A percentile compares a stretch with the other conserved stretches of the same genome.
Evolutionary conservation across 2,113 vertebrate species (phyloP).

Genomic region (Oenanthe oenanthe): DNA sequence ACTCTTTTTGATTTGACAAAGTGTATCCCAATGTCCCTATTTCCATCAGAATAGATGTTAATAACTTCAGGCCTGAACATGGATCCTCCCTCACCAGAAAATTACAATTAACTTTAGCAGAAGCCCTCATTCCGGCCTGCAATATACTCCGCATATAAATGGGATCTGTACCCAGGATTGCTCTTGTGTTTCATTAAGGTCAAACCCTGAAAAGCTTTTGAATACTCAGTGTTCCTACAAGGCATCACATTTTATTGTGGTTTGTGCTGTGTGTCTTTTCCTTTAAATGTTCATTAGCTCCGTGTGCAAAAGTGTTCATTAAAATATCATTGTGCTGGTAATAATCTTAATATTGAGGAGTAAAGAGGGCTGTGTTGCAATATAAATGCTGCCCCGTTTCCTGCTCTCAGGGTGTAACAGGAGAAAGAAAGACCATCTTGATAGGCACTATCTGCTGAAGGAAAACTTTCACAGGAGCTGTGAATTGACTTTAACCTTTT

Average conservation of each 20-base stretch:
- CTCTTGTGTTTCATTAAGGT: background rate
- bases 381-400: background rate
- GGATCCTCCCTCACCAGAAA: background rate
- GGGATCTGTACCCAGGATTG: background rate
- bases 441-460: slow-evolving; percentile 33
- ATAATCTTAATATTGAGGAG: background rate
- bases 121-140: background rate
- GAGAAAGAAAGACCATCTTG: slow-evolving; percentile 16
- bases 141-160: background rate
- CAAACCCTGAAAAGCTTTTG: slow-evolving; percentile 19
- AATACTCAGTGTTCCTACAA: background rate
- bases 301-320: background rate
- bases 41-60: slow-evolving; percentile 27
- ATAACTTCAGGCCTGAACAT: slow-evolving; percentile 33
- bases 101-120: background rate
- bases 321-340: background rate
- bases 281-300: background rate
- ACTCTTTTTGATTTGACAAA: background rate
- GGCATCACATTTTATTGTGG: background rate
- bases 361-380: background rate
- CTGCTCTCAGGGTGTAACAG: background rate
- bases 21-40: background rate
- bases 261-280: background rate
- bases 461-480: slow-evolving; percentile 20
- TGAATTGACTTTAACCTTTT: slow-evolving; percentile 20